Evolutionary conservation across 2,888 invertebrate genomes (phyloP).

Genomic region (Parochlus steinenii): DNA sequence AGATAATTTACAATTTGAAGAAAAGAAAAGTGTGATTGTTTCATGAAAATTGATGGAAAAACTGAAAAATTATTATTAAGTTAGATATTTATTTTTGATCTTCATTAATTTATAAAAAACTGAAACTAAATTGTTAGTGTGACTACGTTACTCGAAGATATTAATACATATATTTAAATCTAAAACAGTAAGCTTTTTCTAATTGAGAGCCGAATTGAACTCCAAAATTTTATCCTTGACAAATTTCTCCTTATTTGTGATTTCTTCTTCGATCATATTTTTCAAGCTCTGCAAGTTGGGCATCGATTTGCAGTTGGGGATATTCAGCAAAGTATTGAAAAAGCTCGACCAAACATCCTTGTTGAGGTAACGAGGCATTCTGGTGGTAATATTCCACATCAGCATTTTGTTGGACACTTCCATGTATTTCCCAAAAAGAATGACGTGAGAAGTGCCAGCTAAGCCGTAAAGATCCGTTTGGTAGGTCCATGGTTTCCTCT

Average conservation of each 20-base stretch:
- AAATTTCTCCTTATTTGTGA: slow-evolving; percentile 23
- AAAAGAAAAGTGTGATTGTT: too few relatives aligned
- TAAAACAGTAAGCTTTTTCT: too few relatives aligned
- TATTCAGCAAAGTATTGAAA: slow-evolving; percentile 66
- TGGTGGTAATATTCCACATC: slow-evolving; percentile 43
- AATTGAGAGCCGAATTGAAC: too few relatives aligned
- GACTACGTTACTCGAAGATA: too few relatives aligned
- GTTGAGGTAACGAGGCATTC: slow-evolving; percentile 38
- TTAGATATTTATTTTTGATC: too few relatives aligned
- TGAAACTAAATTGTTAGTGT: too few relatives aligned
- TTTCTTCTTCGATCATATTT: slow-evolving; percentile 22
- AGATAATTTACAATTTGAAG: too few relatives aligned
- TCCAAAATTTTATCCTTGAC: slow-evolving; percentile 23
- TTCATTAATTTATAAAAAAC: too few relatives aligned
- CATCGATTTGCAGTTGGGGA: slow-evolving; percentile 56
- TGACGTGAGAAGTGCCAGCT: slow-evolving; percentile 71
- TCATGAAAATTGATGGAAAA: too few relatives aligned
- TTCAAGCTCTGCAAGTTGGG: slow-evolving; percentile 43
- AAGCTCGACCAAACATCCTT: slow-evolving; percentile 53
- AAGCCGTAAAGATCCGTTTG: slow-evolving; percentile 86
- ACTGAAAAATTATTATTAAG: too few relatives aligned
- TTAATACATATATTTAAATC: too few relatives aligned
- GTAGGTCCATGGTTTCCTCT: slow-evolving; percentile 81
- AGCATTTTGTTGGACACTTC: slow-evolving; percentile 46
- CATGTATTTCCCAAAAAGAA: slow-evolving; percentile 83